phyloP scores from a whole-genome alignment of 2,113 vertebrate species.

The Halcyon senegalensis region DNA sequence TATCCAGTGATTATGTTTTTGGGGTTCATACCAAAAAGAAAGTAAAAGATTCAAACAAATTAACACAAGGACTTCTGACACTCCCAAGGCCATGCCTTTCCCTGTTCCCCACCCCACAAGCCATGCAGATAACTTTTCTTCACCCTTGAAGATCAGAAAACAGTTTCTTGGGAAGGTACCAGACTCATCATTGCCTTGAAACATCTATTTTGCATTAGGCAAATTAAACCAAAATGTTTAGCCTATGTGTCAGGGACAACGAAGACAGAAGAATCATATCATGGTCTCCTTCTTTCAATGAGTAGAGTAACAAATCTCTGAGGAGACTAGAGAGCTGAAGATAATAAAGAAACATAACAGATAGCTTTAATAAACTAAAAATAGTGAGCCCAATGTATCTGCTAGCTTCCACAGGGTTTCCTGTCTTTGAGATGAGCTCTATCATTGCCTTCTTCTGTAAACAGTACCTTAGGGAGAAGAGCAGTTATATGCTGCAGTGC shows the following conservation, averaged over 20 bases:
- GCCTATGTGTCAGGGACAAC: neutral
- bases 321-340: neutral
- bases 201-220: neutral
- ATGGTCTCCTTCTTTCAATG: neutral
- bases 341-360: constrained; percentile 37
- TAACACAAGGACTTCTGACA: neutral
- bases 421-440: neutral
- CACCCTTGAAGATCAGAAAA: neutral
- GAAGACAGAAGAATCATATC: neutral
- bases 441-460: neutral
- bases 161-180: neutral
- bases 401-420: neutral
- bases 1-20: neutral
- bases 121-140: neutral
- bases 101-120: rapidly evolving
- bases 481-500: neutral
- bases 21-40: neutral
- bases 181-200: neutral
- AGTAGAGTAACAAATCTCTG: constrained; percentile 13
- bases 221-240: neutral
- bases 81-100: neutral
- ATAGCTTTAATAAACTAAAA: constrained; percentile 65
- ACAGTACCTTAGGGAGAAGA: neutral
- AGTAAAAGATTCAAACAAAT: neutral
- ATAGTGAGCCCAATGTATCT: neutral